Evolutionary conservation across 1,140 invertebrate genomes (phyloP), one percentile per base, ranked within the genome.

Genomic region (Planococcus citri): DNA sequence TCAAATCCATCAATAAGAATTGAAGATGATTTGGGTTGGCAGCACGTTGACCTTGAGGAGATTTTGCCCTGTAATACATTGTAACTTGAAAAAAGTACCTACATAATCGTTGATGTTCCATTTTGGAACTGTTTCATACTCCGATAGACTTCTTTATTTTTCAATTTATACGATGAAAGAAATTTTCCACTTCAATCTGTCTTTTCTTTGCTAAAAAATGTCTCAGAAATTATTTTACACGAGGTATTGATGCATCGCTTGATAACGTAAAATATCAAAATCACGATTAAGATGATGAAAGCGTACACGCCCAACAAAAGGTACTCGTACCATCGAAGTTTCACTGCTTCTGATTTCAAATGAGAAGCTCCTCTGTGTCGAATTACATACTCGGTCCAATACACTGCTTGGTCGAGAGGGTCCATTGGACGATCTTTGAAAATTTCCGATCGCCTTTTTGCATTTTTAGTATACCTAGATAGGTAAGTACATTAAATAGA

Each of bases 321-420:
- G 75, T 84, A 84, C 72, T 85, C 80, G 75, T 84, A 86, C 71
- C 81, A 80, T 9, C 80, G 80, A 70, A 86, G 78, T 14, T 83
- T 78, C 0, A 82, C 77, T 0, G 83, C 83, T 1, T 82, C 78
- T 0, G 82, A 81, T 51, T 80, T 78, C 72, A 86, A 79, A 78
- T 80, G 82, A 33, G 72, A 77, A 37, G 80, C 85, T 72, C 78
- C 85, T 68, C 79, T 79, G 73, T 87, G 78, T 6, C 82, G 76
- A 3, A 85, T 83, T 6, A 83, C 84, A 71, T 81, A 85, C 72
- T 86, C 84, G 2, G 82, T 82, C 85, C 85, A 86, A 72, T 80
- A 85, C 38, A 85, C 72, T 3, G 83, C 84, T 27, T 78, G 80
- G 10, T 84, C 79, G 41, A 84, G 73, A 0, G 83, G 78, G 20